A percentile compares a stretch with the other conserved stretches of the same genome.
Conservation (phyloP, 2,888 invertebrate genomes). For the Orchestes rusci region DNA sequence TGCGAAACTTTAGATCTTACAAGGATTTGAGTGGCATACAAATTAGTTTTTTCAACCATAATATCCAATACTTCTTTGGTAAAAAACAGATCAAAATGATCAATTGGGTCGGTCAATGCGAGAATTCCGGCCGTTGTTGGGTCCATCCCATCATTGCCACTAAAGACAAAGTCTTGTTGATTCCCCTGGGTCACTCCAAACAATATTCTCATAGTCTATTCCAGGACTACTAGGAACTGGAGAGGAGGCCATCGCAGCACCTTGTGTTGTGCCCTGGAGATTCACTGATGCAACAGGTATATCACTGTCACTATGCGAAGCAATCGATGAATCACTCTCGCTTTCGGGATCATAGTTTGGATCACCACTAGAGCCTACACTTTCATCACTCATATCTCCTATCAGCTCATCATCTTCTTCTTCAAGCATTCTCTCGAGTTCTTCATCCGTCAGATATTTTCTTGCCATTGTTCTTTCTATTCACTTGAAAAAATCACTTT, state of each 20-base stretch:
- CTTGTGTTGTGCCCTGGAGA: too few relatives aligned
- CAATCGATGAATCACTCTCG: too few relatives aligned
- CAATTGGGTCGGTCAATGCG: constrained; percentile 7
- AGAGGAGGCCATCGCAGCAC: too few relatives aligned
- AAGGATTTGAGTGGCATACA: too few relatives aligned
- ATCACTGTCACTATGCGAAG: too few relatives aligned
- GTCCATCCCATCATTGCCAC: constrained; percentile 8
- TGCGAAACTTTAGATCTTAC: too few relatives aligned
- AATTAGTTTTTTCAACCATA: too few relatives aligned
- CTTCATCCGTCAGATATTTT: not conserved
- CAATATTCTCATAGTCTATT: too few relatives aligned
- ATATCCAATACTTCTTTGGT: constrained; percentile 4
- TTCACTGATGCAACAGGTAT: too few relatives aligned
- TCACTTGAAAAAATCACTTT: too few relatives aligned
- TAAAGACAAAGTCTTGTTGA: constrained; percentile 8
- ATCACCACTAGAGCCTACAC: constrained; percentile 2
- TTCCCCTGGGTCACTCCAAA: constrained; percentile 11
- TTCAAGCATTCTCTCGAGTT: not conserved
- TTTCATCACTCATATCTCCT: constrained; percentile 2
- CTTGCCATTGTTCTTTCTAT: not conserved
- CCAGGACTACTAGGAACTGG: too few relatives aligned
- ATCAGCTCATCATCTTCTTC: not conserved
- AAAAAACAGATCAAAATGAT: constrained; percentile 7
- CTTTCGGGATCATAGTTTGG: constrained; percentile 1
- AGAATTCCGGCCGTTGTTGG: constrained; percentile 5